Percentiles rank a stretch among this genome's conserved stretches.
Evolutionary conservation across 1,140 invertebrate species (phyloP).

Genomic region (Melitaea cinxia): DNA sequence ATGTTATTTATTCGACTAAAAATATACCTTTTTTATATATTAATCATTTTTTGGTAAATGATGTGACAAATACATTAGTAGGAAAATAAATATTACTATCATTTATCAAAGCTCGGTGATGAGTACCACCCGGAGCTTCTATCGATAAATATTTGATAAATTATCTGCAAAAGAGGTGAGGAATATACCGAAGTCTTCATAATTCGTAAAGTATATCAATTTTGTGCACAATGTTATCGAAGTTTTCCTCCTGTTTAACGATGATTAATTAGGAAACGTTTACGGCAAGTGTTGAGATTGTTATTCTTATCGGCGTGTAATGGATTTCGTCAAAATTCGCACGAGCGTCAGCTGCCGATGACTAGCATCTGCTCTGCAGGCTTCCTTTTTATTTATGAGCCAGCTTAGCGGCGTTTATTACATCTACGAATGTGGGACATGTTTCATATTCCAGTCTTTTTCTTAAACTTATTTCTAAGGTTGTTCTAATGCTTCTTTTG

Average conservation of each 20-base stretch:
- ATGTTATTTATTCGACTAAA: no score
- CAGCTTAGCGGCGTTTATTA: constrained; percentile 70
- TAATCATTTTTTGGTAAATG: no score
- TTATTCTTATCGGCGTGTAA: constrained; percentile 55
- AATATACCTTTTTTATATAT: no score
- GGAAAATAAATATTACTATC: neutral
- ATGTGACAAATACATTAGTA: neutral
- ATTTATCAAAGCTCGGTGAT: neutral
- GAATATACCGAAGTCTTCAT: neutral
- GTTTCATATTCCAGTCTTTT: constrained; percentile 52
- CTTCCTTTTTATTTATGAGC: constrained; percentile 70
- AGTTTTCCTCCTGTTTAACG: constrained; percentile 8
- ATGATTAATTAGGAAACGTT: constrained; percentile 25
- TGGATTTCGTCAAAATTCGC: constrained; percentile 50
- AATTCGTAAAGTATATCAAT: neutral
- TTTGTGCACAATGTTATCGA: neutral
- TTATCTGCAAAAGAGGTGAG: constrained; percentile 21
- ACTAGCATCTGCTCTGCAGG: constrained; percentile 58
- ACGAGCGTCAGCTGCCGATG: constrained; percentile 63
- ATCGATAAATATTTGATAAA: constrained; percentile 12
- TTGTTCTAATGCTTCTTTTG: constrained; percentile 16
- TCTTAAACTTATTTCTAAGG: constrained; percentile 48
- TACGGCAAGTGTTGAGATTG: constrained; percentile 26
- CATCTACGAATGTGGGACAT: constrained; percentile 56
- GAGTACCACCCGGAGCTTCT: neutral